A percentile compares a stretch with the other conserved stretches of the same genome.
These are phyloP conservation scores for Macroteleia sp. DNA, from an alignment of 2,888 invertebrate genomes.

Conservation along the genomic window DNA sequence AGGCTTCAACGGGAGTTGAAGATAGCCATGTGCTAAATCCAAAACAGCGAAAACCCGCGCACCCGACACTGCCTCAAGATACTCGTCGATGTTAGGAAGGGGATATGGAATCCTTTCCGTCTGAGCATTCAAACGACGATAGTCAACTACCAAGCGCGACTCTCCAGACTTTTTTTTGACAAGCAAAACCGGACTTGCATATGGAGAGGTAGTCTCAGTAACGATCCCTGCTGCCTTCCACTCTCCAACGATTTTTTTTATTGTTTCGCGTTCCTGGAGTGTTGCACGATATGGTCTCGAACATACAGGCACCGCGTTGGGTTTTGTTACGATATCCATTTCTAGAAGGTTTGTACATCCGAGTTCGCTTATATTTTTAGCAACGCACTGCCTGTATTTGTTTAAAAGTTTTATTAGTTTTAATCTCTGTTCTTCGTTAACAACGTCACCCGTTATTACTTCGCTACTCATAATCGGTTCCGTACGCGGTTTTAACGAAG, in stretches of 20 bases:
- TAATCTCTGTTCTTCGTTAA: neutral
- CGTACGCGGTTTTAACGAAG: too few species aligned
- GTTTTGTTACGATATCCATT: too few species aligned
- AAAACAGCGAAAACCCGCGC: neutral
- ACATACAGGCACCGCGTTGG: too few species aligned
- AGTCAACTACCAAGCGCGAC: neutral
- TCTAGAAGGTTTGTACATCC: too few species aligned
- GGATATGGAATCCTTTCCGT: neutral
- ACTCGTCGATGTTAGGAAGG: conserved; percentile 1
- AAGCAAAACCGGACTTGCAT: neutral
- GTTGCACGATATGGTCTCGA: too few species aligned
- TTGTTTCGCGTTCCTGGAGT: too few species aligned
- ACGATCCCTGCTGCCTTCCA: neutral
- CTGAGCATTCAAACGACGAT: neutral
- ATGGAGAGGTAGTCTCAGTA: neutral
- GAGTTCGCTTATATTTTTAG: too few species aligned
- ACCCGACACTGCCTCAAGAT: neutral
- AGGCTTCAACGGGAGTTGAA: neutral
- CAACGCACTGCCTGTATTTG: too few species aligned
- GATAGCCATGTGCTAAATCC: conserved; percentile 7
- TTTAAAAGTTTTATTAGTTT: too few species aligned
- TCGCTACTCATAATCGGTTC: too few species aligned
- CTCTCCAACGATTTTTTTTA: too few species aligned
- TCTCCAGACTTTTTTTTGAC: neutral
- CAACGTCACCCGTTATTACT: too few species aligned